Conservation (phyloP, 2,113 vertebrate species). For the Chrysochloris asiatica region DNA sequence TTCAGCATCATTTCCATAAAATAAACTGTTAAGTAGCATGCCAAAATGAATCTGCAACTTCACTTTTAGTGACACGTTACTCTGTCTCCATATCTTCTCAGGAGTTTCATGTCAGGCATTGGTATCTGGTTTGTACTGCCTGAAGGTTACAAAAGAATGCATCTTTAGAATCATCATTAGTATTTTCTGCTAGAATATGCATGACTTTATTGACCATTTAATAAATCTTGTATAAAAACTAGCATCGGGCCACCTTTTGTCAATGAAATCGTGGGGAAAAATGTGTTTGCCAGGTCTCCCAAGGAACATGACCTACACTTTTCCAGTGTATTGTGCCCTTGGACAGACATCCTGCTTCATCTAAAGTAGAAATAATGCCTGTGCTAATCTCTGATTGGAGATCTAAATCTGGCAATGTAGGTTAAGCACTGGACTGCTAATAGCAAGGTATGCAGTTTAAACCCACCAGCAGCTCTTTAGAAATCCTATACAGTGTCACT, state of each 20-base stretch:
- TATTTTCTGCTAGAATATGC: slow-evolving; percentile 68
- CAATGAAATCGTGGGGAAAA: slow-evolving; percentile 42
- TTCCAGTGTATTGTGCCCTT: neutral
- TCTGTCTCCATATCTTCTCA: slow-evolving; percentile 65
- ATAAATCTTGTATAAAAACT: slow-evolving; percentile 71
- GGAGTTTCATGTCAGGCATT: slow-evolving; percentile 27
- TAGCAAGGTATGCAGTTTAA: too few relatives aligned
- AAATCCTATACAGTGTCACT: too few relatives aligned
- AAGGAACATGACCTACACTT: slow-evolving; percentile 13
- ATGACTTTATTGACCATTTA: slow-evolving; percentile 63
- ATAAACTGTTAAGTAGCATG: neutral
- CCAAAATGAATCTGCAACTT: slow-evolving; percentile 59
- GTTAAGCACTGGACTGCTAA: too few relatives aligned
- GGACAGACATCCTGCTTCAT: neutral
- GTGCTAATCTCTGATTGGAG: neutral
- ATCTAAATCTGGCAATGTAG: too few relatives aligned
- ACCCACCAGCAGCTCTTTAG: too few relatives aligned
- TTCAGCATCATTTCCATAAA: slow-evolving; percentile 31
- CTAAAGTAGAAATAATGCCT: neutral
- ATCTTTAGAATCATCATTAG: slow-evolving; percentile 63
- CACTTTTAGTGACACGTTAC: slow-evolving; percentile 48
- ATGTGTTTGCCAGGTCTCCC: slow-evolving; percentile 4
- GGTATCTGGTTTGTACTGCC: slow-evolving; percentile 58
- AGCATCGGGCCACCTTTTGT: slow-evolving; percentile 1
- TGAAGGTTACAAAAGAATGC: slow-evolving; percentile 54